Base-by-base conservation (phyloP, 2,797 vertebrate genomes). In the Ciconia nigra region DNA sequence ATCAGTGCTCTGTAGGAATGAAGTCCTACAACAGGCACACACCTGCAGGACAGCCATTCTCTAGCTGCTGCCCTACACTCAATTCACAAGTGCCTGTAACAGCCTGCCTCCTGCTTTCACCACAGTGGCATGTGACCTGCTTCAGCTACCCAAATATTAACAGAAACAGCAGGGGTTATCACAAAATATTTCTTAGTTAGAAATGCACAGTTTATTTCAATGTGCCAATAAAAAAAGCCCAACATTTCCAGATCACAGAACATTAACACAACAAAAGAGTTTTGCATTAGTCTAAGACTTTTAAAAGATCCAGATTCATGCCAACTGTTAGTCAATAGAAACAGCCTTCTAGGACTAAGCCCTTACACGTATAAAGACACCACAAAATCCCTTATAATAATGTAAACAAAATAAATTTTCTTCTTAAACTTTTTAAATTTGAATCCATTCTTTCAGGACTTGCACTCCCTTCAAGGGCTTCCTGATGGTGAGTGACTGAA, bases 371-470 rank as follows among this genome's bases (percentile, higher is more conserved):
- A 96, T 33, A 98, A 94, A 97, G 93, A 98, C 96, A 91, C 76
- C 94, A 93, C 95, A 97, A 98, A 98, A 98, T 98, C 98, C 98
- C 98, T 98, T 98, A 98, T 97, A 97, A 97, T 97, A 98, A 98
- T 98, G 98, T 98, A 98, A 98, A 98, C 98, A 98, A 98, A 98
- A 98, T 98, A 97, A 28, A 89, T 98, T 96, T 97, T 92, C 97
- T 98, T 98, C 97, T 98, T 98, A 97, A 97, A 96, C 83, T 95
- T 96, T 93, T 96, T 95, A n/a, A 96, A 92, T 90, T 97, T 97
- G 94, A 99, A 97, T 98, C 97, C 84, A 98, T 98, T 98, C 97
- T 98, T 94, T 98, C 97, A 94, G 98, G 96, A 97, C 97, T 98
- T 95, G 97, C 97, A 94, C 96, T 99, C 97, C 97, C 98, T 98